Evolutionary conservation across 2,888 invertebrate genomes (phyloP).

Genomic region (Sphinx pinastri): DNA sequence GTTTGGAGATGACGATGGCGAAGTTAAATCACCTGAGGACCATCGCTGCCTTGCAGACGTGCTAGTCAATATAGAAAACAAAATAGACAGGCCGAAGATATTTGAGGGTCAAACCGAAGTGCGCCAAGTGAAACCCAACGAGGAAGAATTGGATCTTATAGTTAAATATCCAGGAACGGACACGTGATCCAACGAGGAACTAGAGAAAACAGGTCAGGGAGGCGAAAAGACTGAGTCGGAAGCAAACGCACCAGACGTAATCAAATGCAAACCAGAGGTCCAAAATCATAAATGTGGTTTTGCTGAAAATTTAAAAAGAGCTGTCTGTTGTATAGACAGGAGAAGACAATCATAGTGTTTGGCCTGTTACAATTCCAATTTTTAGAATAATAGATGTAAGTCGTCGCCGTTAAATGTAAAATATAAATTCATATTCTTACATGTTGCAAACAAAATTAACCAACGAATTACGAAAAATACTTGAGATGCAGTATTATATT

Average conservation of each 20-base stretch:
- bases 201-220: slow-evolving; percentile 53
- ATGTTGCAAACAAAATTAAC: not conserved
- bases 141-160: slow-evolving; percentile 78
- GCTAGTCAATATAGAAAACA: slow-evolving; percentile 76
- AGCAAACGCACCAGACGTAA: slow-evolving; percentile 50
- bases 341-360: slow-evolving; percentile 69
- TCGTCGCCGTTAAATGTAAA: not conserved
- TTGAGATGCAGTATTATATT: no score
- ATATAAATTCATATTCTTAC: not conserved
- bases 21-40: slow-evolving; percentile 66
- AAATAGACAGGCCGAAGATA: slow-evolving; percentile 71
- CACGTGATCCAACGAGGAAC: slow-evolving; percentile 80
- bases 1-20: slow-evolving; percentile 55
- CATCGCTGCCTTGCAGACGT: slow-evolving; percentile 73
- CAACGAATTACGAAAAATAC: no score
- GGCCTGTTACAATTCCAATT: not conserved
- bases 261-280: slow-evolving; percentile 62
- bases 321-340: slow-evolving; percentile 77
- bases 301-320: slow-evolving; percentile 74
- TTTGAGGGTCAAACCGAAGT: slow-evolving; percentile 68
- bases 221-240: slow-evolving; percentile 67
- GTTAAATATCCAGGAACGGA: slow-evolving; percentile 77
- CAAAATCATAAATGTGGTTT: slow-evolving; percentile 72
- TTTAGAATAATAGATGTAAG: slow-evolving; percentile 8
- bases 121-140: slow-evolving; percentile 62